Evolutionary conservation across 2,888 invertebrate species (phyloP), one percentile per base, ranked within the genome.

Genomic region (Megastigmus dorsalis): DNA sequence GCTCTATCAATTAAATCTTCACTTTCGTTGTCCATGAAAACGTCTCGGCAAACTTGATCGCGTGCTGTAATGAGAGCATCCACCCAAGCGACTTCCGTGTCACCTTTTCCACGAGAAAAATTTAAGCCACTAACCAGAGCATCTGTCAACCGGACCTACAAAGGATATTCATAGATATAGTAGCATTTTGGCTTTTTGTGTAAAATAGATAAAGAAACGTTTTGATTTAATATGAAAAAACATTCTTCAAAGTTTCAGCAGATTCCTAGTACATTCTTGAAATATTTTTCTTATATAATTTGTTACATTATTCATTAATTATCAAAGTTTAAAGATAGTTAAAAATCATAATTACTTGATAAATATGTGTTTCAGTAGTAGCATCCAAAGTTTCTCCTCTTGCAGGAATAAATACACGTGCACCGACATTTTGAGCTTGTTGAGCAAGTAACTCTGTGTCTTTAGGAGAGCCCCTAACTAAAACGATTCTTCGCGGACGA

Each of bases 351-450:
- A 23, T 65, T 76, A 96, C 96, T 91, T 99, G 99, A 88, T 97
- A 99, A 81, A 99, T 99, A 83, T 98, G 97, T 0, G 97, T 97
- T 88, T 99, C 99, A 0, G 97, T 97, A 0, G 99, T 99, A 0
- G 97, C 98, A 87, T 99, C 99, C 3, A 99, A 92, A 0, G 92
- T 90, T 82, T 98, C 98, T 0, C 95, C 95, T 68, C 91, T 91
- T 9, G 89, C 89, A 0, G 99, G 99, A 1, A 94, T 92, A 87
- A 96, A 98, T 1, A 99, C 93, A 79, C 93, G 91, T 0, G 92
- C 92, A 5, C 93, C 93, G 13, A 93, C 90, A 83, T 92, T 92
- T 75, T 92, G 86, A 75, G 95, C 94, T 83, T 93, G 92, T 66
- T 90, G 91, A 13, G 93, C 92, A 73, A 97, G 89, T 2, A 92